Evolutionary conservation across 1,140 invertebrate genomes (phyloP).

Genomic region (Pectinophora gossypiella): DNA sequence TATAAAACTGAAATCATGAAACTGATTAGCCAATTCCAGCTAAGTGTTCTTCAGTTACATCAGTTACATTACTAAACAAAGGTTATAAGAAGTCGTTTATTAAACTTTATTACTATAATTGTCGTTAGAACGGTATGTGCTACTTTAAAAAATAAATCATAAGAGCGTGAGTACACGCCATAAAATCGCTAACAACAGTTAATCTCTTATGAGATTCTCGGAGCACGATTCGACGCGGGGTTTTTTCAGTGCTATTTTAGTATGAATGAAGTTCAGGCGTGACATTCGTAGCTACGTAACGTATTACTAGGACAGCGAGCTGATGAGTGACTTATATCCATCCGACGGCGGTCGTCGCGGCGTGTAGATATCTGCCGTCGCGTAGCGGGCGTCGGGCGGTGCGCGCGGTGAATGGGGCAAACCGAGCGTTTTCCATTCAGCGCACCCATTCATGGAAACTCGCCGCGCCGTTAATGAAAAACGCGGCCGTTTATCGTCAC

Average conservation of each 20-base stretch:
- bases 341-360: not conserved
- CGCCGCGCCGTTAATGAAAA: slow-evolving; percentile 67
- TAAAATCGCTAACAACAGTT: too few relatives aligned
- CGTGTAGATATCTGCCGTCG: not conserved
- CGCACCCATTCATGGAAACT: slow-evolving; percentile 65
- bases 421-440: slow-evolving; percentile 62
- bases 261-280: not conserved
- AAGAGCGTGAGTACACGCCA: too few relatives aligned
- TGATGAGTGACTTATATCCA: slow-evolving; percentile 2
- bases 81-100: too few relatives aligned
- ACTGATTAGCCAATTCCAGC: too few relatives aligned
- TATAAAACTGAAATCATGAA: too few relatives aligned
- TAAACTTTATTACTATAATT: too few relatives aligned
- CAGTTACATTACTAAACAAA: too few relatives aligned
- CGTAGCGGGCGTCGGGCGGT: not conserved
- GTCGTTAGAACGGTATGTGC: too few relatives aligned
- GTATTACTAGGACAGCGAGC: not conserved
- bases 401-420: slow-evolving; percentile 45
- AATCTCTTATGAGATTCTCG: not conserved
- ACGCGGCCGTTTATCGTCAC: slow-evolving; percentile 51
- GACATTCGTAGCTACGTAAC: not conserved
- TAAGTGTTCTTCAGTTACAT: too few relatives aligned
- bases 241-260: not conserved
- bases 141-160: too few relatives aligned
- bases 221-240: not conserved